Percentiles rank a stretch among this genome's conserved stretches.
These are phyloP conservation scores for Triplophysa dalaica DNA, from an alignment of 2,113 vertebrate genomes.

Conservation along the genomic window DNA sequence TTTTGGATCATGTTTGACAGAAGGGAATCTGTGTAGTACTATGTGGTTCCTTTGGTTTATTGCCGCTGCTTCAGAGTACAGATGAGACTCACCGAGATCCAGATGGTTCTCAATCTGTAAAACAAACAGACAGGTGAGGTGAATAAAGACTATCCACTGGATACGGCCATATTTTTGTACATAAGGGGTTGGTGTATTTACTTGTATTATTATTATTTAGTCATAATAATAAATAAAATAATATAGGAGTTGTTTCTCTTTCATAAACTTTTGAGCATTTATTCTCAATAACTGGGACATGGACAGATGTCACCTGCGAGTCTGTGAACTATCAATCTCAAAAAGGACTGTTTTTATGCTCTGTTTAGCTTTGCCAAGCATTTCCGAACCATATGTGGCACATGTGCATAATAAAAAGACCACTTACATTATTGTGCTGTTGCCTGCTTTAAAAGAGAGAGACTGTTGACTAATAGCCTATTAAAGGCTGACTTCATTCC, in stretches of 20 bases:
- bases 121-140: constrained; percentile 19
- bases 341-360: constrained; percentile 39
- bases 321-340: constrained; percentile 18
- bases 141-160: constrained; percentile 46
- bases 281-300: constrained; percentile 55
- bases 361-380: constrained; percentile 32
- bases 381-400: constrained; percentile 51
- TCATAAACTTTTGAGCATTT: constrained; percentile 55
- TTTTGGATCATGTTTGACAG: constrained; percentile 78
- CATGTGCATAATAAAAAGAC: constrained; percentile 47
- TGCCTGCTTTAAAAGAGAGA: constrained; percentile 17
- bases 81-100: constrained; percentile 73
- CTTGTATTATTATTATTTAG: constrained; percentile 47
- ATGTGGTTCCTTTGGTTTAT: constrained; percentile 76
- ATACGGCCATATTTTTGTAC: constrained; percentile 57
- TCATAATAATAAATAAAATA: constrained; percentile 60
- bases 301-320: constrained; percentile 44
- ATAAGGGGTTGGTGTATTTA: constrained; percentile 49
- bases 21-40: constrained; percentile 75
- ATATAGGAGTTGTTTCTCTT: constrained; percentile 36
- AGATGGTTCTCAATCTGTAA: constrained; percentile 69
- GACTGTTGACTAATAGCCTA: constrained; percentile 45
- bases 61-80: constrained; percentile 69
- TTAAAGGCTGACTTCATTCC: constrained; percentile 48
- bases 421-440: constrained; percentile 48